Evolutionary conservation across 2,113 vertebrate species (phyloP).

Genomic region (Glaucomys volans): DNA sequence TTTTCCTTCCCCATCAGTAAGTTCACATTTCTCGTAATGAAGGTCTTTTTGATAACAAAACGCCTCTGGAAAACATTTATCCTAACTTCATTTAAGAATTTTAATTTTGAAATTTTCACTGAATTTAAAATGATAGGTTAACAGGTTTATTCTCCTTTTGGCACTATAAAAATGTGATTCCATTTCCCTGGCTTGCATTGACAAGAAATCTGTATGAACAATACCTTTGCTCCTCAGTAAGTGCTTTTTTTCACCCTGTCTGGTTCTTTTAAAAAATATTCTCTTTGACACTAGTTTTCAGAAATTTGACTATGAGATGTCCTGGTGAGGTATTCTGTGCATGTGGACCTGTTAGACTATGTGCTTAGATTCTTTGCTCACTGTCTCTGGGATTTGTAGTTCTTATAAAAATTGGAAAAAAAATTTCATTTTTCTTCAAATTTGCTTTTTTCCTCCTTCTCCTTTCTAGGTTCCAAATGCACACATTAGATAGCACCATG

Average conservation of each 20-base stretch:
- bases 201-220: neutral
- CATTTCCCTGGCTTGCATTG: neutral
- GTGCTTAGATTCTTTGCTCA: neutral
- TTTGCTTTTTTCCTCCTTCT: neutral
- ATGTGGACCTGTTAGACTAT: neutral
- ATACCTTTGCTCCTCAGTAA: neutral
- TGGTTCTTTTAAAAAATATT: neutral
- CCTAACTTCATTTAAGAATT: neutral
- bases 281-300: neutral
- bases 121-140: neutral
- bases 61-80: neutral
- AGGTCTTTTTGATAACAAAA: neutral
- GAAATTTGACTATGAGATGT: neutral
- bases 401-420: neutral
- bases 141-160: neutral
- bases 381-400: neutral
- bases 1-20: conserved; percentile 34
- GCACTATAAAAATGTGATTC: neutral
- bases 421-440: neutral
- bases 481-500: neutral
- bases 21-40: conserved; percentile 36
- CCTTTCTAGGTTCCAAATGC: neutral
- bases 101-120: conserved; percentile 10
- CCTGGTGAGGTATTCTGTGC: neutral
- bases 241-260: neutral